Conservation (phyloP, 2,888 invertebrate genomes). For the Rhagonycha lutea region DNA sequence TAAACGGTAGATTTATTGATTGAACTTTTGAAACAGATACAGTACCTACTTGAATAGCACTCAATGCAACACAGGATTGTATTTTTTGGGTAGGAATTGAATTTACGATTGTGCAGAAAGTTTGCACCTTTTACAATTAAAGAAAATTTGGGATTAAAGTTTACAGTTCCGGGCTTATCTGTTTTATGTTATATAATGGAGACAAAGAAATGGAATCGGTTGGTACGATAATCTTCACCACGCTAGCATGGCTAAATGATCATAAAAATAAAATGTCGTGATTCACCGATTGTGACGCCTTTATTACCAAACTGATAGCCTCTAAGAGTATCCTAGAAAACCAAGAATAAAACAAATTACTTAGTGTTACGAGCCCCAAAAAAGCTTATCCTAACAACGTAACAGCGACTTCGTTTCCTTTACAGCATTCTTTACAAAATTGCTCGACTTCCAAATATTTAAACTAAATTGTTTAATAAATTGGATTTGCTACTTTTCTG, state of each 20-base stretch:
- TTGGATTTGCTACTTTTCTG: neutral
- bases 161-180: neutral
- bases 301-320: slow-evolving; percentile 3
- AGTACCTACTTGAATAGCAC: neutral
- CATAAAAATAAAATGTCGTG: slow-evolving; percentile 3
- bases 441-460: neutral
- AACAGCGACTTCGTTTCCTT: neutral
- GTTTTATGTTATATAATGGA: neutral
- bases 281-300: neutral
- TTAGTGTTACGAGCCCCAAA: neutral
- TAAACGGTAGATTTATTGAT: neutral
- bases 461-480: neutral
- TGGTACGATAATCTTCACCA: neutral
- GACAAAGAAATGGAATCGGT: neutral
- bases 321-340: slow-evolving; percentile 4
- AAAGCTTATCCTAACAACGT: neutral
- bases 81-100: neutral
- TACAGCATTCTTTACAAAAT: neutral
- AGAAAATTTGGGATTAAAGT: neutral
- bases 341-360: slow-evolving; percentile 4
- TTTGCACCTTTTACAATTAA: neutral
- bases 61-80: neutral
- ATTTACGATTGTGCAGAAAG: neutral
- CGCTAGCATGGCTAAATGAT: neutral
- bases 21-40: slow-evolving; percentile 1